Evolutionary conservation across 2,113 vertebrate genomes (phyloP).

Genomic region (Porphyrio hochstetteri): DNA sequence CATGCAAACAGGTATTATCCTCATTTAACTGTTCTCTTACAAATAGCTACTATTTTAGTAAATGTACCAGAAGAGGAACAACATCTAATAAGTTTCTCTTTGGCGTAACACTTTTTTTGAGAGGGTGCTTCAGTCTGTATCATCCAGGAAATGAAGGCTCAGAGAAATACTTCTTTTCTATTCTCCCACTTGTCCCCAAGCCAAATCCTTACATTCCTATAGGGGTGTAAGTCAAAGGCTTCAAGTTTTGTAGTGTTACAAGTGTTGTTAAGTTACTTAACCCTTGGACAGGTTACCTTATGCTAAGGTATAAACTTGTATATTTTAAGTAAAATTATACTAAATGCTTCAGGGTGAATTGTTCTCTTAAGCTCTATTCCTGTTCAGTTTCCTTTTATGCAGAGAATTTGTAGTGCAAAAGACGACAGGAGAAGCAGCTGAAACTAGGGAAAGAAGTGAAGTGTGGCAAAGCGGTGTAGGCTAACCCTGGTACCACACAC

Average conservation of each 20-base stretch:
- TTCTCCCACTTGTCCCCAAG: background rate
- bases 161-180: background rate
- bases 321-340: background rate
- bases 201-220: background rate
- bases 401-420: background rate
- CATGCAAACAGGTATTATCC: constrained; percentile 47
- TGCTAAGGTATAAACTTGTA: background rate
- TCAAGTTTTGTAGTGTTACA: background rate
- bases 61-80: background rate
- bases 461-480: background rate
- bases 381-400: background rate
- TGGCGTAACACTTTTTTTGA: background rate
- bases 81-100: background rate
- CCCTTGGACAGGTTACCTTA: background rate
- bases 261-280: background rate
- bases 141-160: background rate
- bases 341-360: background rate
- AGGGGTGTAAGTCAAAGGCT: background rate
- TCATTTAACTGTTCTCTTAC: background rate
- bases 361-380: background rate
- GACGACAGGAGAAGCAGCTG: background rate
- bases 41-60: background rate
- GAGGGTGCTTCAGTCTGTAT: background rate
- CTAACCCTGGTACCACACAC: background rate
- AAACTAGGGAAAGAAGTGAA: background rate